Evolutionary conservation across 2,113 vertebrate species (phyloP), one percentile per base, ranked within the genome.

Genomic region (Hippocampus mohnikei): DNA sequence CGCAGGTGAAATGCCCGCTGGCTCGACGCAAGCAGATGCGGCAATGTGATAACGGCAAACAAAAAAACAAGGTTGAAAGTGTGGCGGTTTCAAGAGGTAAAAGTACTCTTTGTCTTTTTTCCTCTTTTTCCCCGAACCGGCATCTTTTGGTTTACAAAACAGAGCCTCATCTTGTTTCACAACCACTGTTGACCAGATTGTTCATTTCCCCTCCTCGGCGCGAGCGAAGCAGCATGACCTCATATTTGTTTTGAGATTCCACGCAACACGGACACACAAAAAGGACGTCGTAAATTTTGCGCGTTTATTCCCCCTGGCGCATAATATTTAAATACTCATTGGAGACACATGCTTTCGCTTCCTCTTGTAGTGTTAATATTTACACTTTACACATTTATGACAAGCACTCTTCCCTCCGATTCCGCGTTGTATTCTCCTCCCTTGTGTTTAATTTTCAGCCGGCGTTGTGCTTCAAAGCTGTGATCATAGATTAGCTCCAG

Each of bases 111-210:
- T 53, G 77, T 86, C 81, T 16, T 15, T 15, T 53, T 71, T 63
- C 75, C 78, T 72, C 74, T 83, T 78, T 72, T 75, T 84, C 70
- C 71, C 72, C 75, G 68, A 70, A 66, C 76, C 77, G 75, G 65
- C 74, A 84, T 80, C 63, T 44, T 83, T 15, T 55, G 16, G 20
- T 56, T 71, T 79, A 56, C 79, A 74, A 66, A 70, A 70, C 73
- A 77, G 70, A 80, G 42, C 46, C 56, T 18, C 52, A 69, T 52
- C 75, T 64, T 82, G 85, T 81, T 81, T 64, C 70, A 41, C 64
- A 74, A 76, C 41, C 74, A 27, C 67, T 76, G 66, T 55, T 25
- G 12, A 60, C 27, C 16, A 60, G 33, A 33, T 44, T 27, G 76
- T 23, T 42, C 37, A 27, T 41, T 68, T 37, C 53, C 67, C 42